Evolutionary conservation across 2,113 vertebrate species (phyloP).

Genomic region (Chunga burmeisteri): DNA sequence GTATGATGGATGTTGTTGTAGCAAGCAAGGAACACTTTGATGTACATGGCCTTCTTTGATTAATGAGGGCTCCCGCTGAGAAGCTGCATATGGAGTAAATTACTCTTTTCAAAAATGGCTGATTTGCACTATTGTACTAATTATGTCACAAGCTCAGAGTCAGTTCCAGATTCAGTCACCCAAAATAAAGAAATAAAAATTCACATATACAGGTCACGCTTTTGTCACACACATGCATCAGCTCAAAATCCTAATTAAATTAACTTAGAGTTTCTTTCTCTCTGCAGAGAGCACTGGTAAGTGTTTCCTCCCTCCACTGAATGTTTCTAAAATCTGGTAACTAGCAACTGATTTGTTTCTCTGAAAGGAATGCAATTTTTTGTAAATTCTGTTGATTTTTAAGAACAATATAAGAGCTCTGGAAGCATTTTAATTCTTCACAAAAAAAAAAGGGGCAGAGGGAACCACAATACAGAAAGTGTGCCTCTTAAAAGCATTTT

Average conservation of each 20-base stretch:
- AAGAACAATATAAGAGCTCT: background rate
- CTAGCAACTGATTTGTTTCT: background rate
- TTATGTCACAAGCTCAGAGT: slow-evolving; percentile 84
- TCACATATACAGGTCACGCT: background rate
- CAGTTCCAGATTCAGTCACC: slow-evolving; percentile 74
- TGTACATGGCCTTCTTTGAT: slow-evolving; percentile 84
- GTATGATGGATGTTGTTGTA: slow-evolving; percentile 81
- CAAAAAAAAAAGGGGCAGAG: background rate
- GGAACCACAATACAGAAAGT: background rate
- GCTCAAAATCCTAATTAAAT: slow-evolving; percentile 74
- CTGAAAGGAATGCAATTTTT: background rate
- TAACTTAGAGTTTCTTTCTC: slow-evolving; percentile 32
- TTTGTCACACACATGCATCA: slow-evolving; percentile 43
- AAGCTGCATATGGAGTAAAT: slow-evolving; percentile 83
- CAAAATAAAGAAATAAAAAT: slow-evolving; percentile 43
- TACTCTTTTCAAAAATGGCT: slow-evolving; percentile 86
- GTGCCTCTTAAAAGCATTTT: background rate
- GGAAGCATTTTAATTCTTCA: background rate
- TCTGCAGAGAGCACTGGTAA: background rate
- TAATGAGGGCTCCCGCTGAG: slow-evolving; percentile 83
- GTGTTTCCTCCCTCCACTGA: background rate
- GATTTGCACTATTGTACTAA: slow-evolving; percentile 87
- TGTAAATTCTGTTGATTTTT: background rate
- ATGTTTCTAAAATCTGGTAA: background rate
- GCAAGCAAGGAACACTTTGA: slow-evolving; percentile 80